Evolutionary conservation across 2,888 invertebrate genomes (phyloP).

Genomic region (Eupithecia insigniata): DNA sequence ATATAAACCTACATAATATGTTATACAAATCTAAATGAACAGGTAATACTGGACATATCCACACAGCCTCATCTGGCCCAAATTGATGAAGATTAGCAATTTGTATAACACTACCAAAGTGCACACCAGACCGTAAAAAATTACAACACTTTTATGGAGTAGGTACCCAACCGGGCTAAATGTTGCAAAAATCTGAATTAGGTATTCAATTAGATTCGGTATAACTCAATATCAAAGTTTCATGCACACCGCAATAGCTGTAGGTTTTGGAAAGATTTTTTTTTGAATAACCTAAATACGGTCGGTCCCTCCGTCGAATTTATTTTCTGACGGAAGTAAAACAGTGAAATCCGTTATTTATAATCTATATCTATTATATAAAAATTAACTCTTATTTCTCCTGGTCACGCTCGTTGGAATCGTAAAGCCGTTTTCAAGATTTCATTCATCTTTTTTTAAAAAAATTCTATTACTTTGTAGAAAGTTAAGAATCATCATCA

Average conservation of each 20-base stretch:
- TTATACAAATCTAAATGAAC: background rate
- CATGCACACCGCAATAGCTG: background rate
- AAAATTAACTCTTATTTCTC: background rate
- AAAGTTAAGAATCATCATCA: too few species aligned
- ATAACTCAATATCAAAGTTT: background rate
- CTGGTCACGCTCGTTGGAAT: too few species aligned
- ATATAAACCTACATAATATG: background rate
- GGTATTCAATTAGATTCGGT: conserved; percentile 7
- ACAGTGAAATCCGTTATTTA: background rate
- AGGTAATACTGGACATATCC: background rate
- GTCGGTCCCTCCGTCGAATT: background rate
- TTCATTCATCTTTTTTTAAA: too few species aligned
- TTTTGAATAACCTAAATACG: background rate
- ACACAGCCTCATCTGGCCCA: background rate
- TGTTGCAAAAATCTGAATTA: conserved; percentile 24
- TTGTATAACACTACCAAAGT: conserved; percentile 21
- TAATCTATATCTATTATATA: background rate
- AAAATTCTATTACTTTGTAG: too few species aligned
- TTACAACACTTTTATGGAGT: conserved; percentile 20
- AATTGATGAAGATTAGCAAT: conserved; percentile 9
- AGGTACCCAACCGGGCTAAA: conserved; percentile 4
- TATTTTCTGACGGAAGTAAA: background rate
- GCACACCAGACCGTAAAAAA: conserved; percentile 28
- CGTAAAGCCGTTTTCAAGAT: too few species aligned
- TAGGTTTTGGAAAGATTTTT: background rate